Percentiles rank a stretch among this genome's conserved stretches.
These are phyloP conservation scores for Phortica variegata DNA, from an alignment of 1,140 invertebrate species.

Conservation along the genomic window DNA sequence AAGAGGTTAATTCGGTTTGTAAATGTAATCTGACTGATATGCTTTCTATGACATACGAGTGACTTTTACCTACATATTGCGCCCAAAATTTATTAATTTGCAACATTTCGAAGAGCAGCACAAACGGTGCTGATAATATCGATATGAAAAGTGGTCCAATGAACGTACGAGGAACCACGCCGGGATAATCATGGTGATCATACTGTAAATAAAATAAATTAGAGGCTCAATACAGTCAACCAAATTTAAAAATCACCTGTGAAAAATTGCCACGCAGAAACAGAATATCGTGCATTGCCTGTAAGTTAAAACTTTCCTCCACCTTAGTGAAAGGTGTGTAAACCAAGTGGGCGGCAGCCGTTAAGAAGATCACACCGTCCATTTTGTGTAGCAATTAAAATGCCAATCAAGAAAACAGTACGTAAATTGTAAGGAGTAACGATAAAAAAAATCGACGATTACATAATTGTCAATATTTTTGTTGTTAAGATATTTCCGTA, in stretches of 20 bases:
- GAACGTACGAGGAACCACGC: conserved; percentile 96
- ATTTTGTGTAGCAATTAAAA: conserved; percentile 28
- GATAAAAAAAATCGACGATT: conserved; percentile 18
- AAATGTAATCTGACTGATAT: neutral
- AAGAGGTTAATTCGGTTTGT: neutral
- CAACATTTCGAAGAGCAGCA: conserved; percentile 68
- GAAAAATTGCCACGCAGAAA: conserved; percentile 82
- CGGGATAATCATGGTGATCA: conserved; percentile 97
- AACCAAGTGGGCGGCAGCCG: conserved; percentile 76
- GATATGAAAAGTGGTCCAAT: conserved; percentile 88
- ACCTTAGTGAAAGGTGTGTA: conserved; percentile 98
- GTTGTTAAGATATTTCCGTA: conserved; percentile 15
- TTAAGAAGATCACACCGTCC: conserved; percentile 61
- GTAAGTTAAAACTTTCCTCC: conserved; percentile 98
- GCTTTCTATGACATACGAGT: conserved; percentile 6
- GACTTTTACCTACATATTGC: conserved; percentile 84
- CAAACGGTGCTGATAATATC: conserved; percentile 74
- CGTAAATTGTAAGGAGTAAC: conserved; percentile 2
- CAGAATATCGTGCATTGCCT: conserved; percentile 96
- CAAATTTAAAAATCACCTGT: conserved; percentile 62
- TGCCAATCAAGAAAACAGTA: neutral
- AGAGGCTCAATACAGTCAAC: neutral
- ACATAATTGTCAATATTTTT: conserved; percentile 35
- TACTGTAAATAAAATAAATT: conserved; percentile 74
- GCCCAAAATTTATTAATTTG: conserved; percentile 82